Base-by-base conservation (phyloP, 2,888 invertebrate species). In the Tuta absoluta region DNA sequence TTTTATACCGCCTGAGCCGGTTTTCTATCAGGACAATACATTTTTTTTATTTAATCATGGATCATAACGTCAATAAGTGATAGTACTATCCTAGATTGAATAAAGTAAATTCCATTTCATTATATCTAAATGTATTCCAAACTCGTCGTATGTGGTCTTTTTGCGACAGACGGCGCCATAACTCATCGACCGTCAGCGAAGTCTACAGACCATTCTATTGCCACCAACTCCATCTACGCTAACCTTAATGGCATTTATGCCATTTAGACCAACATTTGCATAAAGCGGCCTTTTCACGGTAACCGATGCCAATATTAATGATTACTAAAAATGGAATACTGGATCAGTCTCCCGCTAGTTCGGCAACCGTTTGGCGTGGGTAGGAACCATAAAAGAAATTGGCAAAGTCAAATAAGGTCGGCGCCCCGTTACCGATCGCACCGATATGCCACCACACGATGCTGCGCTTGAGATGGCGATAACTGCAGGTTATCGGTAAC, bases 381-480 rank as follows among this genome's bases (percentile, higher is more conserved):
- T 75, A 75, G 72, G 70, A 68, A 72, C 74, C 75, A 73, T 77
- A 82, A 79, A 78, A 70, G 73, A 77, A 82, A 82, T 79, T 78
- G 75, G 80, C 77, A 73, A 79, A 77, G 74, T 75, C 76, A 72
- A 81, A 81, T 81, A 84, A 74, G 85, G 81, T 74, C 71, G 69
- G 64, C 71, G 74, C 71, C 68, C 86, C 84, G 84, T 86, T 84
- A 85, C 75, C 69, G 76, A 77, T 76, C 68, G 69, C 69, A 69
- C 72, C 67, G 71, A 72, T 73, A 70, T 61, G 67, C 65, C 63
- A 65, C 61, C 65, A 65, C 63, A 66, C 66, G 63, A 62, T 66
- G 65, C 51, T 4, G 59, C 33, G 62, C 60, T 71, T 67, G 63
- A 67, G 68, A 70, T 69, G 68, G 68, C 72, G 69, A 62, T 66